Conservation (phyloP, 2,113 vertebrate genomes). For the Sinocyclocheilus rhinocerous region DNA sequence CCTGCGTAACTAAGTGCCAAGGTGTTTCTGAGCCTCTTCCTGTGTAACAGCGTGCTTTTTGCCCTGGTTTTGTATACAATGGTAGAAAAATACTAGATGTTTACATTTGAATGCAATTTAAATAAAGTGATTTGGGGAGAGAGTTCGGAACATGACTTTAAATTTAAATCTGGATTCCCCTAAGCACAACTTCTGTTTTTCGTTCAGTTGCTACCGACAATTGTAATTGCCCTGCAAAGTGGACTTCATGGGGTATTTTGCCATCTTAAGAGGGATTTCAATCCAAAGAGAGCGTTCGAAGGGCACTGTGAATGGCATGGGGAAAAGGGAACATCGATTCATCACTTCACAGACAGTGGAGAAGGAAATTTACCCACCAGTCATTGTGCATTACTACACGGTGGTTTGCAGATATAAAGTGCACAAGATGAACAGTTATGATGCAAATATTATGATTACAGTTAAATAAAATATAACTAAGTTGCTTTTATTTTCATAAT, state of each 20-base stretch:
- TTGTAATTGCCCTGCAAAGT: not conserved
- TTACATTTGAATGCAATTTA: not conserved
- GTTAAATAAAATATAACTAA: no score
- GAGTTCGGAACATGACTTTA: not conserved
- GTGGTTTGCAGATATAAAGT: no score
- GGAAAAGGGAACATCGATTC: not conserved
- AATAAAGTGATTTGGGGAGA: not conserved
- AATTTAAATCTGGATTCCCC: not conserved
- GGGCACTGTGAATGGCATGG: not conserved
- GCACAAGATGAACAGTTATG: not conserved
- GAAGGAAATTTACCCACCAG: not conserved
- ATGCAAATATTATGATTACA: not conserved
- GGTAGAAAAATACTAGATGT: not conserved
- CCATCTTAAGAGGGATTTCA: not conserved
- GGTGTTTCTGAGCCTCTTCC: not conserved
- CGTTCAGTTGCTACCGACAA: not conserved
- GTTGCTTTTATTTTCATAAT: no score
- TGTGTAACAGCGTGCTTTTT: not conserved
- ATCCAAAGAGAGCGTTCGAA: no score
- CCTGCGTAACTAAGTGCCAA: not conserved
- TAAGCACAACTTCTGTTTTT: not conserved
- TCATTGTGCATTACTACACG: not conserved
- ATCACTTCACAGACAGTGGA: not conserved
- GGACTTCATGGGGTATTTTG: not conserved
- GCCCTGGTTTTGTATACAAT: not conserved